Base-by-base conservation (phyloP, 1,140 invertebrate species). In the Pomacea maculata region DNA sequence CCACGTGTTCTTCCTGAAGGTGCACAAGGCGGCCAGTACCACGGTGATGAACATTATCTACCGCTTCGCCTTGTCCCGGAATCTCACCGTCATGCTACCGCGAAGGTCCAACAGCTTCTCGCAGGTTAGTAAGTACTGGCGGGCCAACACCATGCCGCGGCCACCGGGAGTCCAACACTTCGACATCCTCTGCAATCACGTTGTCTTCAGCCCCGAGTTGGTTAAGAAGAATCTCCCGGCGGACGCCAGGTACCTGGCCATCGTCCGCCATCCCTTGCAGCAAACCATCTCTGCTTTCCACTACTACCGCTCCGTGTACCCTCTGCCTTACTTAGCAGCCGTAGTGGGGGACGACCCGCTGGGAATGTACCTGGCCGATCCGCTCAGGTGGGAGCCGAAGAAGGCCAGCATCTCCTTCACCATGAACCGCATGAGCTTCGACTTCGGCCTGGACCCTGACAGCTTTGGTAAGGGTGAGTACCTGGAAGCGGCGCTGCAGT, bases 41-140 rank as follows among this genome's bases (percentile, higher is more conserved):
- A 92, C 92, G 1, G 85, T 93, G 9, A 92, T 93, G 83, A 93
- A 92, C 83, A 92, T 93, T 71, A 85, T 93, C 10, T 86, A 92
- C 83, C 83, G 92, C 29, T 92, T 88, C 85, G 93, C 90, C 21
- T 86, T 93, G 82, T 92, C 89, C 25, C 89, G 89, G 21, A 93
- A 94, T 82, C 87, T 92, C 25, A 87, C 88, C 55, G 90, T 93
- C 81, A 89, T 91, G 11, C 82, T 93, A 21, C 92, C 92, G 17
- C 52, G 25, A 15, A 75, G 78, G 68, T 67, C 81, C 10, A 84
- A 84, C 70, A 78, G 84, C 12, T 82, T 86, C 14, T 84, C 82
- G 72, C 71, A 82, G 64, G 83, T 61, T 21, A 75, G 52, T 9
- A 83, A 82, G 21, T 9, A 67, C 45, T 78, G 76, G 76, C 7